Base-by-base conservation (phyloP, 2,113 vertebrate genomes). In the Echinops telfairi region DNA sequence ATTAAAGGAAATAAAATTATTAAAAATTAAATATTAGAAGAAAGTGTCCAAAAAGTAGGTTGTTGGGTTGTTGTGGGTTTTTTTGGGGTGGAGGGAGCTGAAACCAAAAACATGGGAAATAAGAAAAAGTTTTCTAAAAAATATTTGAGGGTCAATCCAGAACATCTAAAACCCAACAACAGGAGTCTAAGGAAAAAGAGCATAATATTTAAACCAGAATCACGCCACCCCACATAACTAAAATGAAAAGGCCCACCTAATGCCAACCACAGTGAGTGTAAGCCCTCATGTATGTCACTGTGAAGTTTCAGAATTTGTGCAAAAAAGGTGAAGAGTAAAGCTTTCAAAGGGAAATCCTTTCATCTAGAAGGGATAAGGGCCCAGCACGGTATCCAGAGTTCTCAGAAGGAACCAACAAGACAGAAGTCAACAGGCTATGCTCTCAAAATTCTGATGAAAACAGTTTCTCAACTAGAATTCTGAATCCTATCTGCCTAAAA, bases 391-490 rank as follows among this genome's bases (percentile, higher is more conserved):
- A 31, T 57, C 22, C 22, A 36, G 38, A 62, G 40, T 76, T 79
- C 79, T 57, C 68, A 71, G 77, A n/a, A 85, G 60, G 70, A 47
- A 71, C 22, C 40, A 19, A 22, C 17, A 82, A 58, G 20, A 3
- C 17, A 82, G 19, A 71, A 86, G 62, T 57, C 27, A 83, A 77
- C 1, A 36, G 33, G 29, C 2, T 2, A 1, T 40, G 19, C 70
- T 29, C 38, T 77, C 77, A 38, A 82, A 68, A 86, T 76, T 86
- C 58, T 31, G 43, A 58, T 36, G 29, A 83, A 79, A 33, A 73
- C 29, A 7, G 81, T 86, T 73, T 86, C 57, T 36, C 20, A 81
- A 80, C 12, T 80, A 89, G 33, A 92, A 76, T 47, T 84, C 80
- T 80, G 70, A 84, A 62, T 23, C 20, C 47, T 76, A 81, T 2